Conservation (phyloP, 2,888 invertebrate genomes). For the Caenorhabditis sp. region DNA sequence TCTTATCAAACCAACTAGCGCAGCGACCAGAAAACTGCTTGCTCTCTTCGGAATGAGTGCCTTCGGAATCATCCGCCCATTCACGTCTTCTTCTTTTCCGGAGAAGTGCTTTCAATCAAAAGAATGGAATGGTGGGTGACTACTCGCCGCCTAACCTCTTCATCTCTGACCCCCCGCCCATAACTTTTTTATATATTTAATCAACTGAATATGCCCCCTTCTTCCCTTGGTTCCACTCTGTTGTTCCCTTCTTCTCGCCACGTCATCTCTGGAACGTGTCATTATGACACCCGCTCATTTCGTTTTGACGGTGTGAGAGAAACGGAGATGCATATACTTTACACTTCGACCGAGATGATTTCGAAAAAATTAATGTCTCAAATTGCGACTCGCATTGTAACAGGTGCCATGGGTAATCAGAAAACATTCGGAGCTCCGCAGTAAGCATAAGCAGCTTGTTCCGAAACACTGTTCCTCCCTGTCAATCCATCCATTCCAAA, state of each 20-base stretch:
- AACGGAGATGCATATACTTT: no score
- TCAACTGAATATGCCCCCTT: slow-evolving; percentile 13
- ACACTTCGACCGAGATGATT: no score
- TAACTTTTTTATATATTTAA: slow-evolving; percentile 4
- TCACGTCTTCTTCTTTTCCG: slow-evolving; percentile 33
- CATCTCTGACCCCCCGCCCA: not conserved
- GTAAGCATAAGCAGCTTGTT: no score
- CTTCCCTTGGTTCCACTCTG: slow-evolving; percentile 9
- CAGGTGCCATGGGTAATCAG: no score
- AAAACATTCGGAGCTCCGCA: no score
- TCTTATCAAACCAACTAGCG: not conserved
- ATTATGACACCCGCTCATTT: slow-evolving; percentile 30
- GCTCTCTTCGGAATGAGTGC: no score
- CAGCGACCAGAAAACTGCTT: slow-evolving; percentile 8
- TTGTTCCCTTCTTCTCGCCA: not conserved
- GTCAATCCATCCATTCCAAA: not conserved
- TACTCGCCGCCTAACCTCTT: not conserved
- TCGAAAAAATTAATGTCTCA: not conserved
- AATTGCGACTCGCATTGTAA: no score
- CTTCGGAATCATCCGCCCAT: slow-evolving; percentile 13
- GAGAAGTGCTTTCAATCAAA: slow-evolving; percentile 51
- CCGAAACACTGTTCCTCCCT: no score
- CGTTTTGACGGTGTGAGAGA: no score
- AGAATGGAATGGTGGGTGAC: slow-evolving; percentile 17
- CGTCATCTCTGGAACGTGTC: slow-evolving; percentile 22